Percentiles rank a stretch among this genome's conserved stretches.
phyloP scores from a whole-genome alignment of 2,888 invertebrate genomes.

The Microplitis deprimator region DNA sequence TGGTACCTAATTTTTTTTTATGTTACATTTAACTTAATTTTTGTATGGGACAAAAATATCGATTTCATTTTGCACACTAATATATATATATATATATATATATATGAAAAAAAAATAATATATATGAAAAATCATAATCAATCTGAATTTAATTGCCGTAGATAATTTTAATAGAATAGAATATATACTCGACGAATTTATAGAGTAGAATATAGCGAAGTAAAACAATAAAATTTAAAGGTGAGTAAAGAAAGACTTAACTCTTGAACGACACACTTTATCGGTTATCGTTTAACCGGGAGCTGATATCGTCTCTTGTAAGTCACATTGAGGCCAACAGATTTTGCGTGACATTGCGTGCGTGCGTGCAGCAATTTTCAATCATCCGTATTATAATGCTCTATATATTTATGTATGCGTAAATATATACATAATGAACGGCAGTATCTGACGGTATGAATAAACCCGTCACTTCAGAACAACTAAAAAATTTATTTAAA shows the following conservation, averaged over 20 bases:
- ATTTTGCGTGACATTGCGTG: constrained; percentile 3
- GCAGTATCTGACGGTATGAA: neutral
- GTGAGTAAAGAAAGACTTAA: neutral
- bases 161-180: too few species aligned
- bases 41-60: too few species aligned
- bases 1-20: too few species aligned
- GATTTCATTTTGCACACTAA: too few species aligned
- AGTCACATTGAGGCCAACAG: constrained; percentile 14
- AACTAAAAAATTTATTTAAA: neutral
- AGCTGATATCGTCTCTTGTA: neutral
- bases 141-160: too few species aligned
- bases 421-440: neutral
- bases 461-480: neutral
- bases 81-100: too few species aligned
- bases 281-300: constrained; percentile 26
- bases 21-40: too few species aligned
- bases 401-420: neutral
- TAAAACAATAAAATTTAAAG: neutral
- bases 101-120: too few species aligned
- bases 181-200: too few species aligned
- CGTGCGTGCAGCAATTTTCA: constrained; percentile 3
- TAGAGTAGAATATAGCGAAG: neutral
- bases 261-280: constrained; percentile 8
- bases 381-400: neutral
- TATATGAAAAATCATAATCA: too few species aligned